These are phyloP conservation scores for Andrena trimmerana DNA, from an alignment of 2,888 invertebrate genomes.

Conservation along the genomic window DNA sequence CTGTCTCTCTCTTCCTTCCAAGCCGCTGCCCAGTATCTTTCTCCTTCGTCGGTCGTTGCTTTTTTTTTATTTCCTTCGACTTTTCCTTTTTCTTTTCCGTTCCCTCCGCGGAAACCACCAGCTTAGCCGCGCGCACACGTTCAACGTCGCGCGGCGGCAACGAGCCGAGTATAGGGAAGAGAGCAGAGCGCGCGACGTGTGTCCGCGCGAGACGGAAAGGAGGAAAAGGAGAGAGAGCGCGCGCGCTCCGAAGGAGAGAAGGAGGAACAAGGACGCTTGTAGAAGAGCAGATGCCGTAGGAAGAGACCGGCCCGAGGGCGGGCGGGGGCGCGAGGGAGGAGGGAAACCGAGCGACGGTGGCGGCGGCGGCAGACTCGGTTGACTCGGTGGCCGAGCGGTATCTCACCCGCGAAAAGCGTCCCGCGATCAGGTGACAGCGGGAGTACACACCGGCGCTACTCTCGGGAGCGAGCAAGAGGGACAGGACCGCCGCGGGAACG, in stretches of 20 bases:
- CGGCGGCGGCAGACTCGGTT: conserved; percentile 74
- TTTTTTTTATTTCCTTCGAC: conserved; percentile 2
- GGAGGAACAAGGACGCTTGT: conserved; percentile 12
- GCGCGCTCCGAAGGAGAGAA: conserved; percentile 1
- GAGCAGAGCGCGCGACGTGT: conserved; percentile 54
- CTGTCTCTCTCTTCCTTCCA: conserved; percentile 1
- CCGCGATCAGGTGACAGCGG: conserved; percentile 83
- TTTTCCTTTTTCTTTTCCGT: conserved; percentile 33
- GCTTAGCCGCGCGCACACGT: conserved; percentile 62
- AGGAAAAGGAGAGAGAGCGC: conserved; percentile 51
- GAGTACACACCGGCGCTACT: conserved; percentile 74
- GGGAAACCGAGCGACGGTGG: conserved; percentile 65
- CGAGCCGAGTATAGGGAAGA: conserved; percentile 71
- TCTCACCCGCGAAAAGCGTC: conserved; percentile 83
- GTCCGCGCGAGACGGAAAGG: conserved; percentile 62
- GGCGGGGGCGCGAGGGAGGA: conserved; percentile 40
- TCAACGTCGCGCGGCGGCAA: conserved; percentile 71
- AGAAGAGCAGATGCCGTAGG: conserved; percentile 57
- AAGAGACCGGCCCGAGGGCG: conserved; percentile 35
- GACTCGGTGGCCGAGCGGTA: conserved; percentile 81
- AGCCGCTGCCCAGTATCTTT: neutral
- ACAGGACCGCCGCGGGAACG: conserved; percentile 50
- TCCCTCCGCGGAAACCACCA: conserved; percentile 61
- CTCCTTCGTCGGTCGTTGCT: neutral
- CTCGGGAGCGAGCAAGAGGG: conserved; percentile 68